Percentiles rank a stretch among this genome's conserved stretches.
These are phyloP conservation scores for Seira musarum DNA, from an alignment of 2,888 invertebrate genomes.

Conservation along the genomic window DNA sequence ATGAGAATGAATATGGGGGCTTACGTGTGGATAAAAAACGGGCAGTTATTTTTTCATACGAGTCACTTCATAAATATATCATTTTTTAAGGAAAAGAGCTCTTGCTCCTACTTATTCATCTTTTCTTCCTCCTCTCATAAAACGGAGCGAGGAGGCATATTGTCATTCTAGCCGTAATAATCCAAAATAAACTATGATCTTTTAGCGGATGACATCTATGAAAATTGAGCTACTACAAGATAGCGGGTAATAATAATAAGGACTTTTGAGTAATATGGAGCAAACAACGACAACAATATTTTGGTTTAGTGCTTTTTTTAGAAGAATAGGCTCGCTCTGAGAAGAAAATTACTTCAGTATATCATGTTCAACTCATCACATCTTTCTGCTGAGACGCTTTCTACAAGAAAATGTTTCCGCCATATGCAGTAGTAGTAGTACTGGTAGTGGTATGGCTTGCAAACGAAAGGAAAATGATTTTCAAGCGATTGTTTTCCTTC, in stretches of 20 bases:
- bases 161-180: background rate
- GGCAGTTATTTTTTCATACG: background rate
- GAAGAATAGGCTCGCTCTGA: background rate
- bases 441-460: no score
- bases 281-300: conserved; percentile 38
- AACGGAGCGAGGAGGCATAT: no score
- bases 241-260: background rate
- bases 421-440: no score
- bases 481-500: background rate
- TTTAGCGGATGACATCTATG: background rate
- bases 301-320: conserved; percentile 1
- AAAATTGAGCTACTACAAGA: background rate
- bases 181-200: background rate
- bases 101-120: no score
- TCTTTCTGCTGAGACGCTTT: background rate
- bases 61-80: background rate
- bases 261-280: background rate
- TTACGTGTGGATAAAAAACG: background rate
- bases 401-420: no score
- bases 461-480: background rate
- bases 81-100: background rate
- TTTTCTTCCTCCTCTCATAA: no score
- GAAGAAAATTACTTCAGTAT: conserved; percentile 29
- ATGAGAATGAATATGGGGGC: background rate
- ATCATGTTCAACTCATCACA: conserved; percentile 29